Evolutionary conservation across 2,113 vertebrate genomes (phyloP).

Genomic region (Phalacrocorax pelagicus): DNA sequence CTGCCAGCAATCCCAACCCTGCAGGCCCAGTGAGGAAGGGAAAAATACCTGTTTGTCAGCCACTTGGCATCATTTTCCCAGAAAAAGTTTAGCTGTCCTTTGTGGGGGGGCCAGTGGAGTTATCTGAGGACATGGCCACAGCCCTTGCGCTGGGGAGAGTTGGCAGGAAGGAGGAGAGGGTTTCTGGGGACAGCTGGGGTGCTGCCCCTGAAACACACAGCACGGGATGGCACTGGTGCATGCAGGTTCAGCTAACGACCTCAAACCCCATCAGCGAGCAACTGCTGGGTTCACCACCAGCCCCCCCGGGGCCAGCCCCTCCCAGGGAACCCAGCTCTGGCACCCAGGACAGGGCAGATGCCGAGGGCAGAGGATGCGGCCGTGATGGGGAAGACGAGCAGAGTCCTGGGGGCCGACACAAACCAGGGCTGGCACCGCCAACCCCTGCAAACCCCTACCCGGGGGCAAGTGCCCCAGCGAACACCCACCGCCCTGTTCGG

Average conservation of each 20-base stretch:
- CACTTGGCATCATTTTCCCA: neutral
- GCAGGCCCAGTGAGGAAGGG: neutral
- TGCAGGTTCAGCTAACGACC: neutral
- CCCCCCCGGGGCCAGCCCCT: rapidly evolving
- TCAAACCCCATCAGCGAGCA: rapidly evolving
- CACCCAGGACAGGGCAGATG: neutral
- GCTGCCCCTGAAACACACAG: neutral
- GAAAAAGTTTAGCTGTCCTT: neutral
- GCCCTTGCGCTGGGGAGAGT: neutral
- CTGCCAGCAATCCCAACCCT: neutral
- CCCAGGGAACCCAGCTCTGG: neutral
- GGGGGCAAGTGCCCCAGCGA: rapidly evolving
- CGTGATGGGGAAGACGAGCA: rapidly evolving
- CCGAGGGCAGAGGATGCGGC: neutral
- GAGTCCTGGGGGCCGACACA: neutral
- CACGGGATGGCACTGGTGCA: rapidly evolving
- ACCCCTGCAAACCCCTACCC: neutral
- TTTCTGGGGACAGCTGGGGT: neutral
- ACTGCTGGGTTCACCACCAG: neutral
- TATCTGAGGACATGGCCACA: rapidly evolving
- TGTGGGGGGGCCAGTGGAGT: neutral
- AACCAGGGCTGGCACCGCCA: neutral
- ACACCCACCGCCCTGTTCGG: neutral
- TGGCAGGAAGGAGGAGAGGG: neutral
- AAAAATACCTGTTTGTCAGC: neutral